Evolutionary conservation across 1,140 invertebrate genomes (phyloP), one percentile per base, ranked within the genome.

Genomic region (Neodiprion fabricii): DNA sequence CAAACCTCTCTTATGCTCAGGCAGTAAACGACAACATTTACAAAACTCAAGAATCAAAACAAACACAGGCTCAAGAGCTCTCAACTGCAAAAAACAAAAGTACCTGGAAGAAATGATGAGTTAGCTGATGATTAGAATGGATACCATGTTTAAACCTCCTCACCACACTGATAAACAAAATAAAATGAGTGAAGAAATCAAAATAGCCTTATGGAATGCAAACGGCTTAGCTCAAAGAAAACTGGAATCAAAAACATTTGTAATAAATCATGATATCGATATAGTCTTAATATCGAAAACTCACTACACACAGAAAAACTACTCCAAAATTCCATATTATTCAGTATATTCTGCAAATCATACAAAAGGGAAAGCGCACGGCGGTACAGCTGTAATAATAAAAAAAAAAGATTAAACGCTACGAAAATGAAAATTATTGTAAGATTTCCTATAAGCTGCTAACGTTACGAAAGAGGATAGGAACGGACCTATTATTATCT

Each of bases 201-300:
- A 10, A 50, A 73, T 72, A 11, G 65, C 67, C 14, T 21, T 70
- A 1, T 77, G 79, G 72, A 79, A 79, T 73, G 75, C 79, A 12
- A 79, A 80, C 49, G 74, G 81, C 1, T 14, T 79, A 67, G 9
- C 21, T 3, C 75, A 79, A 68, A 78, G 76, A n/a, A 75, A 47
- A 14, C 28, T 77, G 9, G 78, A 81, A 76, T 79, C 28, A 72
- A 73, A 23, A 72, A 72, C n/a, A 21, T 79, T 78, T 10, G n/a
- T 80, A 66, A 21, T 74, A n/a, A 48, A 69, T 11, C 49, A 79
- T 67, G 70, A 76, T 72, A 79, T 82, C 4, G 78, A 79, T 21
- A 74, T 79, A 14, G 40, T 74, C 1, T 48, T 79, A 7, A 78
- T 79, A 12, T 74, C 74, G 9, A 75, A 79, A 75, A 70, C 75